Conservation (phyloP, 2,113 vertebrate genomes). For the Chaetura pelagica region DNA sequence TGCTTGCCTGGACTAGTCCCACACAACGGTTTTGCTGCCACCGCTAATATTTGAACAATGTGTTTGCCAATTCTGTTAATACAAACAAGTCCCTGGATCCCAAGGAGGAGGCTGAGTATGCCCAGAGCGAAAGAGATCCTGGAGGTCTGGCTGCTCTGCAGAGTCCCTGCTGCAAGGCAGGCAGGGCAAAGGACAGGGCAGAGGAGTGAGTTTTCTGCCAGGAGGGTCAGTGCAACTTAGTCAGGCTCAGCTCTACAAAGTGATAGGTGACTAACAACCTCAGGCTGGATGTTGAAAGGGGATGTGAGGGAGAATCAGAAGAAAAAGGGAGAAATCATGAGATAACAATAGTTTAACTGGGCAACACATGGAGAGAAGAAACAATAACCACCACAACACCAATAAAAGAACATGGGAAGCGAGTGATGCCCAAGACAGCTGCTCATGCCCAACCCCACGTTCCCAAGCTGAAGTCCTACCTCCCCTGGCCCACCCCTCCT, state of each 20-base stretch:
- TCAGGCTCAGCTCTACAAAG: background rate
- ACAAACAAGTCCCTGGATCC: slow-evolving; percentile 36
- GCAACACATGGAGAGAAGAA: no score
- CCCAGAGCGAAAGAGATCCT: background rate
- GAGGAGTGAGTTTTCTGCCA: background rate
- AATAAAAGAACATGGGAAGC: no score
- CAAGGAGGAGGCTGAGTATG: background rate
- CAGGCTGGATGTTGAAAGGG: background rate
- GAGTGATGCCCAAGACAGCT: no score
- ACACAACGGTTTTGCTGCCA: slow-evolving; percentile 29
- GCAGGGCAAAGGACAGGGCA: background rate
- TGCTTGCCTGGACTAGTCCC: background rate
- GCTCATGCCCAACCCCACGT: no score
- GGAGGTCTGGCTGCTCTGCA: background rate
- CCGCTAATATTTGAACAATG: slow-evolving; percentile 55
- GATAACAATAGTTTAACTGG: no score
- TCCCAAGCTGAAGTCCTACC: no score
- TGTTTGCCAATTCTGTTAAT: slow-evolving; percentile 36
- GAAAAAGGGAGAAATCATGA: no score
- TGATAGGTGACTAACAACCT: background rate
- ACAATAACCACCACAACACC: no score
- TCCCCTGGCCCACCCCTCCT: no score
- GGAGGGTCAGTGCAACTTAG: background rate
- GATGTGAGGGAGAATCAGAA: no score
- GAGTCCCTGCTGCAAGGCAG: background rate